Evolutionary conservation across 2,797 vertebrate species (phyloP).

Genomic region (Moxostoma hubbsi): DNA sequence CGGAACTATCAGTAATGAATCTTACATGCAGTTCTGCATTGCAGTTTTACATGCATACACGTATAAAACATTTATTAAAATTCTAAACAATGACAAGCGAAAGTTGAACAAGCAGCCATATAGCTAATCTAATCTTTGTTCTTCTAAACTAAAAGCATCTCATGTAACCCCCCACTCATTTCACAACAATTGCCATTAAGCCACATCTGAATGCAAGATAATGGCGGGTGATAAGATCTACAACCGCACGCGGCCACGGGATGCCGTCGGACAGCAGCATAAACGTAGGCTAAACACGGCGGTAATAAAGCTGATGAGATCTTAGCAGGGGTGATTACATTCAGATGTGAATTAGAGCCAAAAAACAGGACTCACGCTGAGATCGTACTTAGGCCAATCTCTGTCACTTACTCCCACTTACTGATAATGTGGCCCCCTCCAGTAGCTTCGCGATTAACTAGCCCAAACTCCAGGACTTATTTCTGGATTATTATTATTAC

Average conservation of each 20-base stretch:
- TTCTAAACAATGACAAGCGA: background rate
- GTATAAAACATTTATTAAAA: background rate
- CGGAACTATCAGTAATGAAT: no score
- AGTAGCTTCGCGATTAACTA: slow-evolving; percentile 79
- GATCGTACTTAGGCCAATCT: slow-evolving; percentile 83
- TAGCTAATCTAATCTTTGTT: slow-evolving; percentile 3
- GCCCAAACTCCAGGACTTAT: slow-evolving; percentile 76
- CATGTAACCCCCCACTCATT: background rate
- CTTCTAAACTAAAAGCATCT: slow-evolving; percentile 6
- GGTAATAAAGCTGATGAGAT: slow-evolving; percentile 83
- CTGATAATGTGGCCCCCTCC: slow-evolving; percentile 80
- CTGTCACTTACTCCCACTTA: slow-evolving; percentile 80
- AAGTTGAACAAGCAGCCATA: slow-evolving; percentile 26
- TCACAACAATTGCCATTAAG: slow-evolving; percentile 17
- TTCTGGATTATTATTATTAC: slow-evolving; percentile 70
- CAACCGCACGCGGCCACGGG: background rate
- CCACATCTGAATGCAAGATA: slow-evolving; percentile 1
- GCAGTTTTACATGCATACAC: no score
- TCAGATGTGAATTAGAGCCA: slow-evolving; percentile 83
- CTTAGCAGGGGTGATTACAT: slow-evolving; percentile 78
- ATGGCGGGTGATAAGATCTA: slow-evolving; percentile 15
- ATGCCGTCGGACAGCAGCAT: slow-evolving; percentile 61
- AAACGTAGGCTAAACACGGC: slow-evolving; percentile 68
- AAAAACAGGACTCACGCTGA: slow-evolving; percentile 75
- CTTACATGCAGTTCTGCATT: no score